phyloP scores from a whole-genome alignment of 2,113 vertebrate species.

The Numenius arquata region DNA sequence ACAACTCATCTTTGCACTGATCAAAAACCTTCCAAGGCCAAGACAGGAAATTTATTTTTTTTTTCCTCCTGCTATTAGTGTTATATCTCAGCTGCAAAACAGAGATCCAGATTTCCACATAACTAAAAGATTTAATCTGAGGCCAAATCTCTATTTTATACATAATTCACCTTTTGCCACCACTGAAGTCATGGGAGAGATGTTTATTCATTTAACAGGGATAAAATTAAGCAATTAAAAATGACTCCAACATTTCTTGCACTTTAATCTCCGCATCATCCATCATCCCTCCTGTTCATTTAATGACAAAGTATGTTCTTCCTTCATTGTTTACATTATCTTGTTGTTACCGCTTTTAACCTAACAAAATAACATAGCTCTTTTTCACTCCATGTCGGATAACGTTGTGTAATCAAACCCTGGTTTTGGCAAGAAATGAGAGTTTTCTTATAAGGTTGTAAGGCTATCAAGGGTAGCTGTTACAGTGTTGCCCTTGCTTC shows the following conservation, averaged over 20 bases:
- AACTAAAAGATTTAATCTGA: not conserved
- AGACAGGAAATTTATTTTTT: not conserved
- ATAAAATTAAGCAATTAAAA: not conserved
- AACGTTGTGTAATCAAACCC: not conserved
- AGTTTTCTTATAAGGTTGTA: not conserved
- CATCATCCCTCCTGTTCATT: not conserved
- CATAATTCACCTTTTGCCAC: not conserved
- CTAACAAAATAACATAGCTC: not conserved
- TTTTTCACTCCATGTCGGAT: not conserved
- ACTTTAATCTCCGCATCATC: not conserved
- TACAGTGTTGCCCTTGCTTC: constrained; percentile 14
- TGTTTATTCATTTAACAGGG: not conserved
- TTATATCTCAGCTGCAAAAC: not conserved
- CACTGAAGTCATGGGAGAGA: not conserved
- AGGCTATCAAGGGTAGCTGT: not conserved
- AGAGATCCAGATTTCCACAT: not conserved
- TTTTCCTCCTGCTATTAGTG: not conserved
- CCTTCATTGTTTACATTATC: not conserved
- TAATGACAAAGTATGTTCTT: not conserved
- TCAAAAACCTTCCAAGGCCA: not conserved
- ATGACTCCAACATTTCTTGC: not conserved
- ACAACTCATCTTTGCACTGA: not conserved
- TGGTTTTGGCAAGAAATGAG: not conserved
- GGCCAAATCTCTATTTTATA: not conserved
- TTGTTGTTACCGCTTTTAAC: not conserved